A percentile compares a stretch with the other conserved stretches of the same genome.
phyloP scores from a whole-genome alignment of 2,113 vertebrate species.

The Lampris megalopsis region DNA sequence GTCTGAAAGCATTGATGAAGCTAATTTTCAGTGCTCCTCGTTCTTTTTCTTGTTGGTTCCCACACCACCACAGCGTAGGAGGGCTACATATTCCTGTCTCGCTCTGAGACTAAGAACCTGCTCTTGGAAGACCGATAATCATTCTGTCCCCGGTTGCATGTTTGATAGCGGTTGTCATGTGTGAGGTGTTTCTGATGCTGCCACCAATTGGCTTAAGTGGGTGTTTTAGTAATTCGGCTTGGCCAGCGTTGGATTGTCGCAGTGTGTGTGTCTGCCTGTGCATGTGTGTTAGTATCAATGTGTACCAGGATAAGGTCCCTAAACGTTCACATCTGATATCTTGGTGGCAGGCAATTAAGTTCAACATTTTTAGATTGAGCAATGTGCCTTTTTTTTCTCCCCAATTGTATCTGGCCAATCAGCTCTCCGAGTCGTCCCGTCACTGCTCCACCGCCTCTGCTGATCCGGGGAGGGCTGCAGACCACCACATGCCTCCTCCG shows the following conservation, averaged over 20 bases:
- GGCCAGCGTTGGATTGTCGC: constrained; percentile 34
- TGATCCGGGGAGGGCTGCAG: no score
- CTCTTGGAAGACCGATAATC: constrained; percentile 32
- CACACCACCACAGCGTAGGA: not conserved
- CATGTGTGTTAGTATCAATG: constrained; percentile 44
- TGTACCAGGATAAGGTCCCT: constrained; percentile 2
- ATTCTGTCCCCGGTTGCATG: not conserved
- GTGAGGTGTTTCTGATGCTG: constrained; percentile 32
- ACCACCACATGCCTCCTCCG: no score
- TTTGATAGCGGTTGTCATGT: constrained; percentile 19
- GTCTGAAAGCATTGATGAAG: constrained; percentile 7
- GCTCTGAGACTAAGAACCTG: constrained; percentile 1
- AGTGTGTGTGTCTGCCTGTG: constrained; percentile 23
- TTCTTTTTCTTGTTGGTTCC: not conserved
- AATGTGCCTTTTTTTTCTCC: constrained; percentile 3
- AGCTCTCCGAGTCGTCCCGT: no score
- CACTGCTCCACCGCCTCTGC: no score
- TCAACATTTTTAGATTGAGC: constrained; percentile 13
- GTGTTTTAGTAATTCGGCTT: constrained; percentile 41
- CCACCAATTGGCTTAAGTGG: constrained; percentile 47
- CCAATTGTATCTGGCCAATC: no score
- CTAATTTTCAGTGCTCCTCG: not conserved
- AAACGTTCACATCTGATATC: constrained; percentile 24
- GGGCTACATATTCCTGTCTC: constrained; percentile 1
- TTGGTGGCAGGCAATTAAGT: constrained; percentile 6